Base-by-base conservation (phyloP, 2,797 vertebrate species). In the Acipenser transmontanus region DNA sequence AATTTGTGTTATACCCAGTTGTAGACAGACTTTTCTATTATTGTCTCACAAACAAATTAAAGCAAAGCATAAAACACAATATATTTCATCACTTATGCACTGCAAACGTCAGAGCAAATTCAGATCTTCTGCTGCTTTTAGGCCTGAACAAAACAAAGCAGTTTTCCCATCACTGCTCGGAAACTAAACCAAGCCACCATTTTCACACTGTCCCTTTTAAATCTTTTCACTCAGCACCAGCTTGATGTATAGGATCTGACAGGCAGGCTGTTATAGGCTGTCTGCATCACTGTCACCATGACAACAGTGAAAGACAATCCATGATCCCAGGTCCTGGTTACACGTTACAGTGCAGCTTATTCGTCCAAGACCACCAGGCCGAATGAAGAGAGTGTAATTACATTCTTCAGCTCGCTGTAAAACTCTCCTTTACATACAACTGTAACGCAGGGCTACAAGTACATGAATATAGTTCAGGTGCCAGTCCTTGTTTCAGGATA, bases 221-320 rank as follows among this genome's bases (percentile, higher is more conserved):
- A 88, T 89, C 89, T 88, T 89, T 90, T 89, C 89, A 88, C 87
- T 91, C 89, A 88, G 87, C 83, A 89, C 84, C 80, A 79, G 88
- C 84, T 88, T 89, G 89, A 92, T 89, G 88, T 90, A 90, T 91
- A 87, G 85, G 88, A 91, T 87, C 88, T 92, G 89, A 92, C 91
- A 91, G 88, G 80, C 85, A 84, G 80, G 88, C 92, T 95, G 92
- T 93, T 91, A 94, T 85, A 85, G 87, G 91, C 92, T 88, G 93
- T 94, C 95, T 96, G 95, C 95, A 97, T 99, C 94, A 93, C 92
- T 88, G 93, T 98, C 84, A 65, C 94, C 93, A 98, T 98, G 96
- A 95, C 95, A 95, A 98, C 96, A 79, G 72, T 77, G 75, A 88
- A 91, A 94, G 92, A 94, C 93, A 94, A 96, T 94, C 93, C 90